Evolutionary conservation across 2,113 vertebrate species (phyloP).

Genomic region (Labeo catla): DNA sequence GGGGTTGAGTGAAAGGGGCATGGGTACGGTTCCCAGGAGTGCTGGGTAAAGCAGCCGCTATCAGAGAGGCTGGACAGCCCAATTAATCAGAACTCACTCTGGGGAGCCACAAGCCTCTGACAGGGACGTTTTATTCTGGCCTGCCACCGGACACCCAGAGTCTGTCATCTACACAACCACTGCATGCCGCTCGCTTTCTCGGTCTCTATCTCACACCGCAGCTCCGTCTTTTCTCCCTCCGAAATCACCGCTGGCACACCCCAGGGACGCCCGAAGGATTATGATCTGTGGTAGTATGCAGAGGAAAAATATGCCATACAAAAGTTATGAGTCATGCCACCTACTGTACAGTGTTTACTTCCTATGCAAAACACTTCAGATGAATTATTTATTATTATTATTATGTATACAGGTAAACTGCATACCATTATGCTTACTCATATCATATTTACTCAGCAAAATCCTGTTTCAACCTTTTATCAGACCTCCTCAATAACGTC

Average conservation of each 20-base stretch:
- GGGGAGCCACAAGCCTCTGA: constrained; percentile 69
- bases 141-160: constrained; percentile 60
- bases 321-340: constrained; percentile 6
- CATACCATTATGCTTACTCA: not conserved
- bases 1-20: constrained; percentile 55
- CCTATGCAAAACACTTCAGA: not conserved
- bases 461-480: not conserved
- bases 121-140: constrained; percentile 75
- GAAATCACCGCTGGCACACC: constrained; percentile 7
- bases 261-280: not conserved
- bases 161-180: constrained; percentile 51
- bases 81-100: constrained; percentile 77
- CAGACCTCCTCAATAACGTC: not conserved
- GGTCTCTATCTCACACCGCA: not conserved
- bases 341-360: not conserved
- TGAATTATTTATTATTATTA: not conserved
- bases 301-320: not conserved
- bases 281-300: not conserved
- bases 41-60: constrained; percentile 74
- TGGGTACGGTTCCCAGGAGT: constrained; percentile 71
- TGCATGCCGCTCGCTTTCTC: not conserved
- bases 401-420: not conserved
- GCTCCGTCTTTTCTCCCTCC: constrained; percentile 15
- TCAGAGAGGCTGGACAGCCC: constrained; percentile 73
- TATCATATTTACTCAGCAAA: not conserved